Evolutionary conservation across 2,888 invertebrate genomes (phyloP), one percentile per base, ranked within the genome.

Genomic region (Aplocera efformata): DNA sequence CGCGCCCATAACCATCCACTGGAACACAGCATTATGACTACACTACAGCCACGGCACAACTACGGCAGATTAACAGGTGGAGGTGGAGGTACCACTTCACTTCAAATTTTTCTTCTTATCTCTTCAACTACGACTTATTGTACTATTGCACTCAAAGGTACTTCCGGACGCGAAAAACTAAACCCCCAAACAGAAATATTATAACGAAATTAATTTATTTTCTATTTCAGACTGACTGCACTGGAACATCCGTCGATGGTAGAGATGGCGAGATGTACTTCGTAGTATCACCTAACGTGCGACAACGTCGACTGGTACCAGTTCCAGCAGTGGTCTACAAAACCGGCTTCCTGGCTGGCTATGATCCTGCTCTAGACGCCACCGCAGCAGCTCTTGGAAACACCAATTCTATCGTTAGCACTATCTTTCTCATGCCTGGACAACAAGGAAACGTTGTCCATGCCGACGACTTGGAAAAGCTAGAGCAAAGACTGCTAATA

Each of bases 241-340:
- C 92, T 0, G 88, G 88, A 17, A 93, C 92, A 1, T 94, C 94
- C 0, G 92, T 92, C 0, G 91, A 92, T 24, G 94, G 94, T 11
- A 90, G 95, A 32, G 95, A 96, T 60, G 95, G 95, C 0, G 96
- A 96, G 79, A 91, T 95, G 90, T 95, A 95, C 75, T 96, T 95
- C 75, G 95, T 94, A 20, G 95, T 94, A 0, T 92, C 93, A 26
- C 96, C 94, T 0, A 93, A 93, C 5, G 92, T 94, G 1, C 90
- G 95, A 11, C 94, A 95, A 70, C 90, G 94, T 20, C 91, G 96
- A 31, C 81, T 96, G 3, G 92, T 96, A 1, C 95, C 95, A 0
- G 93, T 96, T 2, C 96, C 96, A 0, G 95, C 96, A 0, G 94
- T 93, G 0, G 93, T 96, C 0, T 96, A 93, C 82, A 91, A 92